phyloP scores from a whole-genome alignment of 2,888 invertebrate genomes.

The Drosophila dives region DNA sequence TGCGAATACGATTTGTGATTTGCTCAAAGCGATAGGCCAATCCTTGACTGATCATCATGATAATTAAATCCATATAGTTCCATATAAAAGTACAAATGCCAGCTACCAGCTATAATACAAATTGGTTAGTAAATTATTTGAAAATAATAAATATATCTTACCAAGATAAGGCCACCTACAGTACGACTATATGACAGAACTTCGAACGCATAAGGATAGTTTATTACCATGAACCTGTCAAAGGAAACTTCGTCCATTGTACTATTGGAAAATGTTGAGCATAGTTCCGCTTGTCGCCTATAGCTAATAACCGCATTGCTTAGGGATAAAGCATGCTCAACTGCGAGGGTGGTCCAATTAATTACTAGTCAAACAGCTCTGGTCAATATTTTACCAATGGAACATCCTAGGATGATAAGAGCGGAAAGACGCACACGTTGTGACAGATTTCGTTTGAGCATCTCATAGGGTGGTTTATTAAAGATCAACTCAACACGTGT shows the following conservation, averaged over 20 bases:
- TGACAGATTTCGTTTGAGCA: constrained; percentile 62
- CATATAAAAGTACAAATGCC: constrained; percentile 87
- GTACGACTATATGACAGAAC: constrained; percentile 64
- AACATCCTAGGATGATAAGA: constrained; percentile 67
- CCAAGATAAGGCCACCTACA: constrained; percentile 66
- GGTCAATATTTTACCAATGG: constrained; percentile 58
- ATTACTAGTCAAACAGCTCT: fast-evolving
- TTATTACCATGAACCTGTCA: constrained; percentile 56
- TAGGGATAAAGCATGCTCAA: constrained; percentile 78
- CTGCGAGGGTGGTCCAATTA: constrained; percentile 36
- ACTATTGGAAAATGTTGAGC: constrained; percentile 57
- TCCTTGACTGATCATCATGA: constrained; percentile 89
- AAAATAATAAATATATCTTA: constrained; percentile 36
- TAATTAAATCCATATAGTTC: constrained; percentile 91
- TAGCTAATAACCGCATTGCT: constrained; percentile 68
- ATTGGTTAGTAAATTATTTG: too few species aligned
- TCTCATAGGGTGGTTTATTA: constrained; percentile 75
- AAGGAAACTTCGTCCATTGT: constrained; percentile 53
- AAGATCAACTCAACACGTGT: constrained; percentile 80
- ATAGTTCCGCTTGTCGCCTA: constrained; percentile 50
- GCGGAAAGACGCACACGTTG: constrained; percentile 75
- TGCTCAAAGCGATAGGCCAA: constrained; percentile 89
- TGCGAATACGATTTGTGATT: constrained; percentile 85
- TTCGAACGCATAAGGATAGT: constrained; percentile 77
- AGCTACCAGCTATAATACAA: constrained; percentile 60